phyloP scores from a whole-genome alignment of 2,113 vertebrate species.

The Pelecanoides urinatrix region DNA sequence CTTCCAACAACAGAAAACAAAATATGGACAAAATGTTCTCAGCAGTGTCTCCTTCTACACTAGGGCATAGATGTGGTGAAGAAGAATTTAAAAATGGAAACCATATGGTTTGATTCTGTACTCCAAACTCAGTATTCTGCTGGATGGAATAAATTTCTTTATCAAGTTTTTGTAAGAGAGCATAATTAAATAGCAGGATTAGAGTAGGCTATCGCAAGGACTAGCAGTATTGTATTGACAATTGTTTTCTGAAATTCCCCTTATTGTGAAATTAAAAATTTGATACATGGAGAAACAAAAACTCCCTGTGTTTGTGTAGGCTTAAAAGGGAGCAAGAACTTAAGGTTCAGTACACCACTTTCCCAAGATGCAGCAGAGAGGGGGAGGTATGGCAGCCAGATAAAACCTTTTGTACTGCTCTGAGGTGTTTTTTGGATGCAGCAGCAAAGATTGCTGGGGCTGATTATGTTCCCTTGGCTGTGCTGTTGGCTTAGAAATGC shows the following conservation, averaged over 20 bases:
- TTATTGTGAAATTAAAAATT: background rate
- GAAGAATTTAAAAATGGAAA: constrained; percentile 48
- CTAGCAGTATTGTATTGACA: background rate
- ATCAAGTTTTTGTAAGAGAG: background rate
- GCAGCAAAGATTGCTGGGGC: background rate
- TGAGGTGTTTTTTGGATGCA: background rate
- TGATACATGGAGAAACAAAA: background rate
- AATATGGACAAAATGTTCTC: constrained; percentile 22
- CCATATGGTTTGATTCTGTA: constrained; percentile 43
- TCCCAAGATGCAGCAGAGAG: background rate
- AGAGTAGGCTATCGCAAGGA: background rate
- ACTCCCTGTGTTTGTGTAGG: background rate
- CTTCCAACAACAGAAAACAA: constrained; percentile 37
- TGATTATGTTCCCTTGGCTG: background rate
- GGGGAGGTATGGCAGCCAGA: background rate
- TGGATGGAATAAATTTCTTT: background rate
- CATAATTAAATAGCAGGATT: background rate
- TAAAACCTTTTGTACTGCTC: background rate
- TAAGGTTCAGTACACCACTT: background rate
- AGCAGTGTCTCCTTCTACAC: background rate
- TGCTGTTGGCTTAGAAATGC: background rate
- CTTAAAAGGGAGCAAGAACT: background rate
- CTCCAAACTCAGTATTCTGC: background rate
- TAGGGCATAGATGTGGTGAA: constrained; percentile 24
- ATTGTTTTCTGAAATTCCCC: background rate